Evolutionary conservation across 2,113 vertebrate genomes (phyloP).

Genomic region (Mola mola): DNA sequence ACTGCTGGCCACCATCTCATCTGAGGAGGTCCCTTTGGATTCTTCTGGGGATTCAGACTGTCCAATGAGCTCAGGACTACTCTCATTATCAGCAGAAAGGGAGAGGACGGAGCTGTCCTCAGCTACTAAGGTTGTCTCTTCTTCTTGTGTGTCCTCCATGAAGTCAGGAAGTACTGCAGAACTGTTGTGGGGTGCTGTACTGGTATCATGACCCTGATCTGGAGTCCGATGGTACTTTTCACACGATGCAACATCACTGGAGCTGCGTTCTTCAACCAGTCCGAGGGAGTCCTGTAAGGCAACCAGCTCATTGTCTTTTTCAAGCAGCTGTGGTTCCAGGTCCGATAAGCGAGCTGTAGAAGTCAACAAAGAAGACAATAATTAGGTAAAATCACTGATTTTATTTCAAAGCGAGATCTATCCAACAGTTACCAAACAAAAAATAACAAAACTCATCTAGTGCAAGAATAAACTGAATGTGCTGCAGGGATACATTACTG

Average conservation of each 20-base stretch:
- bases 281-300: constrained; percentile 67
- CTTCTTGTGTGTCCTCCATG: constrained; percentile 68
- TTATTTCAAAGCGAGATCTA: not conserved
- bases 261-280: constrained; percentile 64
- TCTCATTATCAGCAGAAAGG: constrained; percentile 68
- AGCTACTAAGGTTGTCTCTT: constrained; percentile 77
- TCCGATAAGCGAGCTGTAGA: constrained; percentile 49
- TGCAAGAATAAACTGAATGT: too few relatives aligned
- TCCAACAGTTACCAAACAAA: too few relatives aligned
- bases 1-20: constrained; percentile 83
- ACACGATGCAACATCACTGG: constrained; percentile 31
- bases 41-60: constrained; percentile 78
- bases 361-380: not conserved
- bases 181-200: constrained; percentile 1
- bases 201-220: constrained; percentile 22
- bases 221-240: constrained; percentile 32
- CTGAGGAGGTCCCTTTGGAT: constrained; percentile 80
- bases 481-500: too few relatives aligned
- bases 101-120: constrained; percentile 73
- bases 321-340: constrained; percentile 72
- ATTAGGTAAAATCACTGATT: not conserved
- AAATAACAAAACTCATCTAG: too few relatives aligned
- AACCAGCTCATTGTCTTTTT: constrained; percentile 75
- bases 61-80: constrained; percentile 76
- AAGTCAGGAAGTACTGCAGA: constrained; percentile 34